phyloP scores from a whole-genome alignment of 2,113 vertebrate species.

The Turnix velox region DNA sequence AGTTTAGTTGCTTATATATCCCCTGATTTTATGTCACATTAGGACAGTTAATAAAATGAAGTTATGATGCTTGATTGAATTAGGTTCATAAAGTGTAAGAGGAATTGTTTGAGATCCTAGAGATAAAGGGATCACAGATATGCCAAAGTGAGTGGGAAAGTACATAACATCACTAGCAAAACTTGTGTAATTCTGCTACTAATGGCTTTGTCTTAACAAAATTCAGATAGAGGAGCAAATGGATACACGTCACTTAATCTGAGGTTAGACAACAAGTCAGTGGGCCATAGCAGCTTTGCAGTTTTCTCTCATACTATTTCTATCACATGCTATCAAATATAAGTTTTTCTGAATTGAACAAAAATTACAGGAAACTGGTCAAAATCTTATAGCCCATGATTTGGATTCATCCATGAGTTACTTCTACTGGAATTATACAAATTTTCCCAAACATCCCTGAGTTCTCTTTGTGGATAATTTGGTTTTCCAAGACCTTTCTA shows the following conservation, averaged over 20 bases:
- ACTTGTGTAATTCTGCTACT: neutral
- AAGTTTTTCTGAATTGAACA: neutral
- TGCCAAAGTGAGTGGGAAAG: too few species aligned
- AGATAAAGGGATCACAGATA: neutral
- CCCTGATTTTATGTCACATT: neutral
- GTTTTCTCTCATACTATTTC: neutral
- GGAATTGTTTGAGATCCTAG: neutral
- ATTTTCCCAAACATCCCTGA: neutral
- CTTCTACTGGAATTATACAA: neutral
- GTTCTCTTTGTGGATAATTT: neutral
- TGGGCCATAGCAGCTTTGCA: neutral
- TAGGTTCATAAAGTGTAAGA: neutral
- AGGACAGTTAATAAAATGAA: neutral
- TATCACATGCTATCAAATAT: neutral
- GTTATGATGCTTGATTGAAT: neutral
- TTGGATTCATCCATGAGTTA: neutral
- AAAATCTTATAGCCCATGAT: neutral
- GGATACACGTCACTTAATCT: neutral
- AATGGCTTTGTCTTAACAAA: neutral
- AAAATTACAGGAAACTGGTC: neutral
- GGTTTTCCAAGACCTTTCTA: neutral
- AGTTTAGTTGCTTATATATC: neutral
- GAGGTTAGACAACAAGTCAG: neutral
- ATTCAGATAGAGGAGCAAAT: too few species aligned
- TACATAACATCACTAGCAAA: too few species aligned